Evolutionary conservation across 92 coral and sea anemone species (phyloP), one percentile per base, ranked within the genome.

Genomic region (Zoanthus solanderi): DNA sequence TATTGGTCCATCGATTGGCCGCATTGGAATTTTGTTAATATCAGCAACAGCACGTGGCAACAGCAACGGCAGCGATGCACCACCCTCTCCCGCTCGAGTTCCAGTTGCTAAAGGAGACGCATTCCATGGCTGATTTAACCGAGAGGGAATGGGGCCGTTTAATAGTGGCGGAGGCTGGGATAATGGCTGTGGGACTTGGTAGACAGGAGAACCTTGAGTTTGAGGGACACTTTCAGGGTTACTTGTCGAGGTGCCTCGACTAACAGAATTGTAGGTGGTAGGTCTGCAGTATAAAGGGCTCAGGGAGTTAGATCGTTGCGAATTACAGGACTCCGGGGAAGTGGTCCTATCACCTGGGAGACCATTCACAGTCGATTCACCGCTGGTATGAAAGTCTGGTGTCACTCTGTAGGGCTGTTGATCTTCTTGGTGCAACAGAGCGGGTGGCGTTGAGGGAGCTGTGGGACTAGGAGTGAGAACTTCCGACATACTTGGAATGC

Each of bases 401-500:
- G 85, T 81, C 74, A 81, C 85, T 18, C 85, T 67, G 15, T 81
- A 81, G 48, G 85, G 85, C 17, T 66, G 85, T 5, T 81, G 76
- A 13, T 81, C 76, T 48, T 81, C 85, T 23, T 81, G 85, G 29
- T 42, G 85, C 47, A 81, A 65, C 46, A 81, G 28, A 4, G 74
- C 44, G 75, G 85, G 85, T 0, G 95, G 94, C 17, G 87, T 89
- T 28, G 87, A 94, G 44, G 96, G 95, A 72, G 94, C 95, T 1
- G 96, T 83, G 7, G 98, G 93, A 17, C 93, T 83, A 7, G 91
- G 78, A 11, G 86, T 78, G 17, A 78, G 92, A 75, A 87, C 89
- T 23, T 94, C 92, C 2, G 94, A 73, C 73, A 90, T 87, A 66
- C 94, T 92, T 7, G 99, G 94, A 53, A 96, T 95, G 78, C 96